Base-by-base conservation (phyloP, 2,113 vertebrate species). In the Podarcis raffonei region DNA sequence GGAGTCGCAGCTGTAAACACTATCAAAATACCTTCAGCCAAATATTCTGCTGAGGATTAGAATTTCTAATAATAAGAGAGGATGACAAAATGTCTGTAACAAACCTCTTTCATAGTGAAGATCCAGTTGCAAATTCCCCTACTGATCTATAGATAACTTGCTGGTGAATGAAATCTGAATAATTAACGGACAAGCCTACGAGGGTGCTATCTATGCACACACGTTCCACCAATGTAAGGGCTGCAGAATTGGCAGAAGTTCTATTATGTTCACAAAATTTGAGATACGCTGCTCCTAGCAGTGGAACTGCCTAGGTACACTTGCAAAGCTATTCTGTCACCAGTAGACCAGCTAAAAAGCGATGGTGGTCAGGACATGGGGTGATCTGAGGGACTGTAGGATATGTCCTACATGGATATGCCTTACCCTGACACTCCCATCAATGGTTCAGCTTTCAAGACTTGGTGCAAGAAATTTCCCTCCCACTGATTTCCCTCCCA, bases 11-110 rank as follows among this genome's bases (percentile, higher is more conserved):
- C 86, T 30, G 4, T 81, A 30, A 91, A 12, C 0, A 0, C 16
- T 75, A 23, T 90, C 84, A 59, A 77, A 59, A 89, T 48, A 8
- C 0, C 0, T 68, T 30, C 30, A 30, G 27, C 16, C 23, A 66
- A 85, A 62, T 89, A 89, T 94, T 89, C 69, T 68, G 18, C 30
- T n/a, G 59, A 42, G 59, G 27, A 66, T 66, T 86, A 86, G 74
- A 77, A 15, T 23, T 32, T 69, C 30, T 42, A 53, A 32, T 32
- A 30, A 32, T 32, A 87, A 53, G 30, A 39, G 18, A 84, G 53
- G 42, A 53, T 72, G 39, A 68, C 11, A 69, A 84, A 79, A 79
- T 69, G 22, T 69, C n/a, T 69, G 39, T 76, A 53, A 59, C 5
- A 20, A 85, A 13, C 81, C 59, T 81, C 88, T 88, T 90, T 27